Conservation (phyloP, 1,140 invertebrate species). For the Xylocopa sonorina region DNA sequence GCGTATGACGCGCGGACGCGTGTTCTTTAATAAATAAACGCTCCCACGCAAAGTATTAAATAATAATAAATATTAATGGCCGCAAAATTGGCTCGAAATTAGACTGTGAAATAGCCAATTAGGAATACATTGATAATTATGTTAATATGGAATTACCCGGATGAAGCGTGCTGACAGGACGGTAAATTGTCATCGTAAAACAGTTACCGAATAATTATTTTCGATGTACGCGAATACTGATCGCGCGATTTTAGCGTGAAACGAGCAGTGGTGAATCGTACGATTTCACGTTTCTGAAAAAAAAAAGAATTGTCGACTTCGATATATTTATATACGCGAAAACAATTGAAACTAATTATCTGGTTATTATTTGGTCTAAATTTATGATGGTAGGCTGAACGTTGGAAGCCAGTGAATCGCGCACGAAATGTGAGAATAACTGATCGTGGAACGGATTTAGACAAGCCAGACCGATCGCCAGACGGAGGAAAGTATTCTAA, state of each 20-base stretch:
- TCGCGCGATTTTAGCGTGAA: background rate
- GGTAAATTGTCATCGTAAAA: background rate
- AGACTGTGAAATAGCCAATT: conserved; percentile 5
- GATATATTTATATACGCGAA: no score
- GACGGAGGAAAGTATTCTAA: background rate
- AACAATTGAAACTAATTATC: no score
- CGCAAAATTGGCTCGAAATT: background rate
- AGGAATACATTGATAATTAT: conserved; percentile 6
- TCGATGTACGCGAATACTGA: background rate
- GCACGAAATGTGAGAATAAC: background rate
- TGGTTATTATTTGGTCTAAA: no score
- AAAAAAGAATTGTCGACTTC: no score
- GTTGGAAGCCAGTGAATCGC: no score
- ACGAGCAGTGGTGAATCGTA: background rate
- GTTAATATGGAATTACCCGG: conserved; percentile 5
- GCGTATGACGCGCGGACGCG: no score
- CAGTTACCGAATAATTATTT: background rate
- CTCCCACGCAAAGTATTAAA: background rate
- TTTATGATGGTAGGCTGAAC: no score
- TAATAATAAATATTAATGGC: background rate
- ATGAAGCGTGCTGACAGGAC: background rate
- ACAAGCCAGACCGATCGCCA: background rate
- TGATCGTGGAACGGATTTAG: background rate
- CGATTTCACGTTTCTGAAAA: no score
- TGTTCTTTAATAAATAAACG: no score